phyloP scores from a whole-genome alignment of 2,113 vertebrate genomes.

The Varanus komodoensis region DNA sequence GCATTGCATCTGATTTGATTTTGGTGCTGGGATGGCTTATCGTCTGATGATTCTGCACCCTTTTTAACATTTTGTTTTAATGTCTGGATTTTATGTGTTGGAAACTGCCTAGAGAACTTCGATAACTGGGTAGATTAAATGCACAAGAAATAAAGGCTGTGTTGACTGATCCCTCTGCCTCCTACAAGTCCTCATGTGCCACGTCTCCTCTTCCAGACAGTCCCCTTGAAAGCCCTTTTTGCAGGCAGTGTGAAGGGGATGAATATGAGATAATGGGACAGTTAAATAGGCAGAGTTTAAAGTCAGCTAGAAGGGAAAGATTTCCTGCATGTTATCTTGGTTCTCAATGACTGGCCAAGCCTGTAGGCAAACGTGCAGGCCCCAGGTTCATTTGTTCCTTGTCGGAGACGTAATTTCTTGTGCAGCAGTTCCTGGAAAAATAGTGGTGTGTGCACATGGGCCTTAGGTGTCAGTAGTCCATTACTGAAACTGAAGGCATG shows the following conservation, averaged over 20 bases:
- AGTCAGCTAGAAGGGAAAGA: background rate
- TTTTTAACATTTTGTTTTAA: too few relatives aligned
- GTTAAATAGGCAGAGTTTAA: background rate
- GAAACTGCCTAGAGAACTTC: too few relatives aligned
- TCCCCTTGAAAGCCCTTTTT: background rate
- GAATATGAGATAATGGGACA: background rate
- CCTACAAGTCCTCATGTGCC: too few relatives aligned
- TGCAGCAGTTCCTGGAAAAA: background rate
- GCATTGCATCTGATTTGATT: too few relatives aligned
- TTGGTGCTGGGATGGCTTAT: too few relatives aligned
- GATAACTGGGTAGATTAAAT: too few relatives aligned
- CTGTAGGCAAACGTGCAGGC: background rate
- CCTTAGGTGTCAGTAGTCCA: constrained; percentile 57
- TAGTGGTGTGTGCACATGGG: background rate
- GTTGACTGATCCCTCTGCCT: too few relatives aligned
- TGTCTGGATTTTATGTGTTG: too few relatives aligned
- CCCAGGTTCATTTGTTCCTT: background rate
- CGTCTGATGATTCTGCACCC: too few relatives aligned
- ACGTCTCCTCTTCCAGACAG: background rate
- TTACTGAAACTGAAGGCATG: constrained; percentile 75
- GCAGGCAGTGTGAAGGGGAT: too few relatives aligned
- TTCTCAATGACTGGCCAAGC: background rate
- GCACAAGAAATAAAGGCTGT: too few relatives aligned
- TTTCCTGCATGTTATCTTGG: background rate
- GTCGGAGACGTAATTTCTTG: background rate